Evolutionary conservation across 2,113 vertebrate species (phyloP).

Genomic region (Saccopteryx leptura): DNA sequence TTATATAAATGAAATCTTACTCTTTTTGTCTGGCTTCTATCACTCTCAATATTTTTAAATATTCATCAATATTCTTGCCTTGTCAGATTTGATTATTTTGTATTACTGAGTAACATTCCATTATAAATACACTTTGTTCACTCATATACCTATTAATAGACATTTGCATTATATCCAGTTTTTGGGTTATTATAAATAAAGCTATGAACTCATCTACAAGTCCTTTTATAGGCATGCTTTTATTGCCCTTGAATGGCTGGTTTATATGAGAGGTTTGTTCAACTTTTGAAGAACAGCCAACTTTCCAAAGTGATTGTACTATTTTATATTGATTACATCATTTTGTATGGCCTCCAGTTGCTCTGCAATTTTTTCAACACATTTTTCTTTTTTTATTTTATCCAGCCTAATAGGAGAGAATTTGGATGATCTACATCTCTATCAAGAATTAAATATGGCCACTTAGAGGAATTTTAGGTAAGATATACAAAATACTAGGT

Average conservation of each 20-base stretch:
- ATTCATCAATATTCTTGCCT: not conserved
- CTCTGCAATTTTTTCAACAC: not conserved
- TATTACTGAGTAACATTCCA: not conserved
- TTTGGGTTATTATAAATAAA: constrained; percentile 6
- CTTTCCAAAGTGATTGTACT: not conserved
- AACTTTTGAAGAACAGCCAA: not conserved
- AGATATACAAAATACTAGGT: not conserved
- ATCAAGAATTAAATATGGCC: not conserved
- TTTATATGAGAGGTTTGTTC: not conserved
- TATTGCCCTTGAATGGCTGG: not conserved
- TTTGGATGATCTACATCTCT: not conserved
- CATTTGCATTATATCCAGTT: not conserved
- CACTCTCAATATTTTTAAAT: not conserved
- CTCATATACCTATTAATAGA: not conserved
- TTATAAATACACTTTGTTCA: not conserved
- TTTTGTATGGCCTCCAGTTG: not conserved
- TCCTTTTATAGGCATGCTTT: not conserved
- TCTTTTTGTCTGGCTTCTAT: not conserved
- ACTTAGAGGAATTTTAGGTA: not conserved
- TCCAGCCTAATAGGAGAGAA: not conserved
- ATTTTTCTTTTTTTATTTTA: not conserved
- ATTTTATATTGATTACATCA: not conserved
- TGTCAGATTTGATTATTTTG: not conserved
- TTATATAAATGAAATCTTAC: not conserved
- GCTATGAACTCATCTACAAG: not conserved